Evolutionary conservation across 2,113 vertebrate species (phyloP), one percentile per base, ranked within the genome.

Genomic region (Boleophthalmus pectinirostris): DNA sequence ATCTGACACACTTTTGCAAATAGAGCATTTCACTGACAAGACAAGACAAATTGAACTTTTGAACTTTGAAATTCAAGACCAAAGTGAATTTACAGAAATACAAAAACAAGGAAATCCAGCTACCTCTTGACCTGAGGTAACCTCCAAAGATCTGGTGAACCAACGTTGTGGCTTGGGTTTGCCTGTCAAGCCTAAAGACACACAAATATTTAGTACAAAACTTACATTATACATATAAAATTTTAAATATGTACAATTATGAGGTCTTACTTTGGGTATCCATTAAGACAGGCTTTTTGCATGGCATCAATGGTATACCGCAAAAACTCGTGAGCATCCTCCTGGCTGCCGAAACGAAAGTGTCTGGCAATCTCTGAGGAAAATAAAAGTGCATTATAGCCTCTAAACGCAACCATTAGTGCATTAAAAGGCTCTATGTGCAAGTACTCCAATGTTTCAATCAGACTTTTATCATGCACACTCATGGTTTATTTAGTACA

Each of bases 71-170:
- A n/a, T n/a, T n/a, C n/a, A n/a, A n/a, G 58, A 57, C 58, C 1
- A 2, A 23, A 65, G 66, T 21, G 35, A 21, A 64, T 43, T 21
- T 38, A 35, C n/a, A 63, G 8, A 38, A n/a, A 20, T 11, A 1
- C n/a, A 66, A 21, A 2, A 65, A 16, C 14, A 54, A 65, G 29
- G 81, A 87, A 88, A 46, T 43, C 38, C 38, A 43, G 38, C 38
- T 87, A 99, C 98, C 97, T 79, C 97, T 93, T 46, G 98, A 99
- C 69, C 97, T 94, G 91, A 99, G 93, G 83, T 96, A 98, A 70
- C 97, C 97, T 3, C 98, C 98, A 38, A 99, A 99, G 80, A 99
- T 98, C 88, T 98, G 98, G 84, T 99, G 96, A 73, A 99, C 93
- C 81, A 99, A 74, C 0, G 97, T 98, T 0, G 97, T 99, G 35